Evolutionary conservation across 2,797 vertebrate genomes (phyloP).

Genomic region (Acrossocheilus wenchowensis): DNA sequence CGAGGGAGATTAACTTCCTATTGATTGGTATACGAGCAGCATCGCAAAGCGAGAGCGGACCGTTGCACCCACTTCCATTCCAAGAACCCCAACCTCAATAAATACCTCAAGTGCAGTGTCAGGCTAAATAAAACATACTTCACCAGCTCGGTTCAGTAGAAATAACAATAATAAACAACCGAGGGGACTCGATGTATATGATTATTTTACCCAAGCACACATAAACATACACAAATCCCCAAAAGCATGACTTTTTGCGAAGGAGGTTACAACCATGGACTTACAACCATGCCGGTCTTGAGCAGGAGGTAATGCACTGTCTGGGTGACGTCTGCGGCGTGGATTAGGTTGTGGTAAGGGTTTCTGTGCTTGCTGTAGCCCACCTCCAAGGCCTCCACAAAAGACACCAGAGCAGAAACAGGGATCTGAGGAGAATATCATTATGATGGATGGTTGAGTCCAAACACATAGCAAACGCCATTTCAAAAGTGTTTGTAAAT

Average conservation of each 20-base stretch:
- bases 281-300: slow-evolving; percentile 89
- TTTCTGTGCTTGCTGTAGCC: slow-evolving; percentile 96
- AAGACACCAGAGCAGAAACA: slow-evolving; percentile 90
- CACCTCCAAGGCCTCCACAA: slow-evolving; percentile 91
- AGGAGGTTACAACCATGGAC: slow-evolving; percentile 59
- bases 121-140: slow-evolving; percentile 47
- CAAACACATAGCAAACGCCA: background rate
- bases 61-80: background rate
- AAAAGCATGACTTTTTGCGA: too few relatives aligned
- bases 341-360: slow-evolving; percentile 94
- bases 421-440: slow-evolving; percentile 81
- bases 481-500: background rate
- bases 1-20: slow-evolving; percentile 57
- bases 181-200: background rate
- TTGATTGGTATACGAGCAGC: slow-evolving; percentile 34
- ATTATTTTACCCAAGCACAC: slow-evolving; percentile 2
- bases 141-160: background rate
- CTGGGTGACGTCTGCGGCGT: slow-evolving; percentile 94
- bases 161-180: slow-evolving; percentile 32
- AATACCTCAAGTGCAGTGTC: slow-evolving; percentile 29
- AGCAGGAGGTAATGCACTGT: slow-evolving; percentile 93
- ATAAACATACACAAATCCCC: slow-evolving; percentile 13
- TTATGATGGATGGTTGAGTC: background rate
- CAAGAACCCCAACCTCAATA: slow-evolving; percentile 13
- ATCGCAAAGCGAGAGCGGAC: slow-evolving; percentile 24